Evolutionary conservation across 2,888 invertebrate species (phyloP).

Genomic region (Clunio marinus): DNA sequence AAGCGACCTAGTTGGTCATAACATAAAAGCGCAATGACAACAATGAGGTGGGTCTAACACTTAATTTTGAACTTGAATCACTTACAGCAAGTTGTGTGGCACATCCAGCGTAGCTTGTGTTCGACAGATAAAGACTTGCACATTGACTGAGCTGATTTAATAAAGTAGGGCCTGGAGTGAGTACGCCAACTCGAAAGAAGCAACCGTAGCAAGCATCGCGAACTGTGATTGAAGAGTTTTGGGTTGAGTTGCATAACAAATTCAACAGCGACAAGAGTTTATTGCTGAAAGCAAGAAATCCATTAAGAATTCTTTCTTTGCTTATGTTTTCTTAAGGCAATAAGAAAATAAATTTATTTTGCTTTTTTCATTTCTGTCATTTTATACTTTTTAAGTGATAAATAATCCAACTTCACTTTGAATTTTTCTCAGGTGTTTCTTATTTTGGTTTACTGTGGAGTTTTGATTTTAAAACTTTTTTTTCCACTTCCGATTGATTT

Average conservation of each 20-base stretch:
- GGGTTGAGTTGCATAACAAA: slow-evolving; percentile 62
- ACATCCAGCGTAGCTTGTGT: slow-evolving; percentile 54
- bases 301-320: slow-evolving; percentile 1
- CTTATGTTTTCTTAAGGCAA: no score
- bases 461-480: no score
- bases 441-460: no score
- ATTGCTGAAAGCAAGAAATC: slow-evolving; percentile 45
- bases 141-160: slow-evolving; percentile 55
- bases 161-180: slow-evolving; percentile 56
- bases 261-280: slow-evolving; percentile 56
- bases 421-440: no score
- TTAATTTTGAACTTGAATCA: not conserved
- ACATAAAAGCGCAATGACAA: not conserved
- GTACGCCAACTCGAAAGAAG: slow-evolving; percentile 57
- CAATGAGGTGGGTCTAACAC: not conserved
- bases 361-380: no score
- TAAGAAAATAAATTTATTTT: no score
- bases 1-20: not conserved
- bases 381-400: no score
- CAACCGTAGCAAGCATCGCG: slow-evolving; percentile 63
- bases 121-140: slow-evolving; percentile 55
- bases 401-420: no score
- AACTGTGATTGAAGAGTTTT: slow-evolving; percentile 55
- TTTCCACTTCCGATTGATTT: no score
- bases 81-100: slow-evolving; percentile 53